A percentile compares a stretch with the other conserved stretches of the same genome.
These are phyloP conservation scores for Brachionus plicatilis DNA, from an alignment of 1,140 invertebrate genomes.

Conservation along the genomic window DNA sequence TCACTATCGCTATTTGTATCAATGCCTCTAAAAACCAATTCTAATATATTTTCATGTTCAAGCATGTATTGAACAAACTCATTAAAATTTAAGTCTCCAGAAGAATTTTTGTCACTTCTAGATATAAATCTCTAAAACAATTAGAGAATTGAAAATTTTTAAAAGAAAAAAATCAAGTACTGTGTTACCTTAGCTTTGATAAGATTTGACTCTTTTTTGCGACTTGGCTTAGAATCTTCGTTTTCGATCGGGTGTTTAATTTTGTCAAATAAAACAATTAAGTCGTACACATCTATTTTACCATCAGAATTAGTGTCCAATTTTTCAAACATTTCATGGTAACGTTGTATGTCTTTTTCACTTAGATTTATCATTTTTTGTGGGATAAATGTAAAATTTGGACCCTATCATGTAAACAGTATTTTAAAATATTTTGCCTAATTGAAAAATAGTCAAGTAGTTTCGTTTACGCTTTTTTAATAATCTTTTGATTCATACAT, in stretches of 20 bases:
- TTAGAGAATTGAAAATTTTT: not conserved
- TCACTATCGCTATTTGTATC: conserved; percentile 6
- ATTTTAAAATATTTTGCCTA: not conserved
- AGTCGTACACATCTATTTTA: conserved; percentile 25
- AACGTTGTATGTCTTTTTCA: conserved; percentile 29
- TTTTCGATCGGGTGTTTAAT: not conserved
- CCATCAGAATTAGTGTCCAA: conserved; percentile 28
- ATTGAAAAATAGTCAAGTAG: not conserved
- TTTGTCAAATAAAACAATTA: not conserved
- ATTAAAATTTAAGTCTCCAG: conserved; percentile 21
- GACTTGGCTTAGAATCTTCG: not conserved
- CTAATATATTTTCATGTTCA: conserved; percentile 16
- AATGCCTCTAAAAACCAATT: conserved; percentile 26
- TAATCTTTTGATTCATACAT: not conserved
- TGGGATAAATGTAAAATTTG: not conserved
- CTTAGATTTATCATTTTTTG: conserved; percentile 7
- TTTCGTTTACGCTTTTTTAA: not conserved
- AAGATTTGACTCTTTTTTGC: not conserved
- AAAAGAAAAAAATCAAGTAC: not conserved
- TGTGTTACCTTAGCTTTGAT: not conserved
- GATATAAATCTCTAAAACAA: conserved; percentile 32
- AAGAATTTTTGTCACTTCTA: not conserved
- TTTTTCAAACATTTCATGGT: conserved; percentile 14
- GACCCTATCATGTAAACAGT: not conserved
- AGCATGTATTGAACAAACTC: conserved; percentile 39